Evolutionary conservation across 2,888 invertebrate genomes (phyloP).

Genomic region (Meandrusa payeni): DNA sequence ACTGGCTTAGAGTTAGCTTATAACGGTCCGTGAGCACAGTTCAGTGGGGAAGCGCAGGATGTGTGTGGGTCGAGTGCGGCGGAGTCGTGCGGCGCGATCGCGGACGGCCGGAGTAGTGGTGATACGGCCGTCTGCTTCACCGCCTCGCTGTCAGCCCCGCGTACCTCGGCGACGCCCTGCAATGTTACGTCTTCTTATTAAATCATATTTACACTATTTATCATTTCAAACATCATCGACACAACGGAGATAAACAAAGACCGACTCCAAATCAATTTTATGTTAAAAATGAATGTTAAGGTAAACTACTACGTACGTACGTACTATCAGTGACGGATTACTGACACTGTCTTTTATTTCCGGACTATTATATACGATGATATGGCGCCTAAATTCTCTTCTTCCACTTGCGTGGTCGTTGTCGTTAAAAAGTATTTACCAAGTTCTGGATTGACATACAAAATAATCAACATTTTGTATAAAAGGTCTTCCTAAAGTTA

Average conservation of each 20-base stretch:
- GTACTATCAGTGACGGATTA: too few relatives aligned
- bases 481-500: too few relatives aligned
- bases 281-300: too few relatives aligned
- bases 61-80: conserved; percentile 51
- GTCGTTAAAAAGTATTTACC: too few relatives aligned
- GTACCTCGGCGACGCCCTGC: conserved; percentile 71
- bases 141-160: conserved; percentile 64
- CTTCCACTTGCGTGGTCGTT: too few relatives aligned
- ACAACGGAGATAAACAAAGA: conserved; percentile 8
- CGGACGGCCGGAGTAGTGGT: conserved; percentile 63
- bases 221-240: conserved; percentile 23
- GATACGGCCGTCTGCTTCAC: conserved; percentile 53
- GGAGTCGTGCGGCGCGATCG: conserved; percentile 73
- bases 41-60: conserved; percentile 55
- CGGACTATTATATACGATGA: too few relatives aligned
- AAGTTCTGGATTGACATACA: too few relatives aligned
- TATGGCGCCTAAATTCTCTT: too few relatives aligned
- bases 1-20: conserved; percentile 41
- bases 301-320: too few relatives aligned
- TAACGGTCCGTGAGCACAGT: conserved; percentile 44
- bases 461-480: too few relatives aligned
- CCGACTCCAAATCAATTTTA: too few relatives aligned
- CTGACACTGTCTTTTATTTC: too few relatives aligned
- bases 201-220: conserved; percentile 22
- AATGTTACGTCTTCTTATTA: conserved; percentile 37